Evolutionary conservation across 2,113 vertebrate genomes (phyloP).

Genomic region (Phrynosoma platyrhinos): DNA sequence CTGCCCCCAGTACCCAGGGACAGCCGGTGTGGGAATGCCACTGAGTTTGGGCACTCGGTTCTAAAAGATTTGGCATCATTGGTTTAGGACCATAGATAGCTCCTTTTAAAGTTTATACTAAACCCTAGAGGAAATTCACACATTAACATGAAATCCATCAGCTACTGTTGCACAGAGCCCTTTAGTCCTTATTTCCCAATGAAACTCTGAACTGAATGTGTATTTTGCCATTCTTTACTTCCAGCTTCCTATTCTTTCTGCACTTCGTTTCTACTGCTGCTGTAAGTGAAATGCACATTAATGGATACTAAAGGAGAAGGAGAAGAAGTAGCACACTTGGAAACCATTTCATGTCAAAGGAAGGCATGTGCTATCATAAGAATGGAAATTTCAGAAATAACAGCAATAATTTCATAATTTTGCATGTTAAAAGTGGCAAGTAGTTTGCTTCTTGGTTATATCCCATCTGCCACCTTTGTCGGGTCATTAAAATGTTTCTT

Average conservation of each 20-base stretch:
- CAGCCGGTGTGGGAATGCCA: too few species aligned
- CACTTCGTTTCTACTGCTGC: not conserved
- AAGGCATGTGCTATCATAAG: not conserved
- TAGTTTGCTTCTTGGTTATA: conserved; percentile 32
- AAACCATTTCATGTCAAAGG: not conserved
- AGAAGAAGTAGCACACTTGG: not conserved
- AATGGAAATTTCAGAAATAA: not conserved
- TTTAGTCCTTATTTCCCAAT: not conserved
- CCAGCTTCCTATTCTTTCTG: too few species aligned
- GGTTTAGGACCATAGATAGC: too few species aligned
- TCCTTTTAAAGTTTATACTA: too few species aligned
- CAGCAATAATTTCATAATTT: not conserved
- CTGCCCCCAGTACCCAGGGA: too few species aligned
- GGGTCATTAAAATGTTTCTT: conserved; percentile 47
- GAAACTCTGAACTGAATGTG: not conserved
- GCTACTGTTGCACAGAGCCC: not conserved
- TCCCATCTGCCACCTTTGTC: conserved; percentile 57
- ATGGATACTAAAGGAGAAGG: not conserved
- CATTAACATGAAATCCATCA: too few species aligned
- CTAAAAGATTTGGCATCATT: too few species aligned
- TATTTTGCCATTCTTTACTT: not conserved
- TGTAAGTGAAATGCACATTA: not conserved
- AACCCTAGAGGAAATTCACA: too few species aligned
- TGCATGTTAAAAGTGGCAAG: conserved; percentile 45
- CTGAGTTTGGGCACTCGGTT: too few species aligned